Percentiles rank a stretch among this genome's conserved stretches.
Conservation (phyloP, 2,888 invertebrate genomes). For the Doris montereyensis region DNA sequence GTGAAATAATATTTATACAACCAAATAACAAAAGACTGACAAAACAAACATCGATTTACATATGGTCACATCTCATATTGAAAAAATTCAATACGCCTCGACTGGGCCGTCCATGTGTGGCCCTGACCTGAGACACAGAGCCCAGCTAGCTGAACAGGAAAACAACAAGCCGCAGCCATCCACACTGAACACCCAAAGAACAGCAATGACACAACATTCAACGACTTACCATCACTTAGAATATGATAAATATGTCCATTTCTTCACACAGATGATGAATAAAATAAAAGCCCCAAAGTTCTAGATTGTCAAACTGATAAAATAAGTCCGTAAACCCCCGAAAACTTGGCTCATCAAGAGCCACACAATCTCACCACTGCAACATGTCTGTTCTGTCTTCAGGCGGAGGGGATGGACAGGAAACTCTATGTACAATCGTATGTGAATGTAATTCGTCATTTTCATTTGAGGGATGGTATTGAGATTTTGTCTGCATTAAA, state of each 20-base stretch:
- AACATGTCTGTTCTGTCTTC: constrained; percentile 58
- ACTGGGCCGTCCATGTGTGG: no score
- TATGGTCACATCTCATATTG: no score
- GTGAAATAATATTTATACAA: not conserved
- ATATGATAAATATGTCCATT: constrained; percentile 32
- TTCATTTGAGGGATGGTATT: no score
- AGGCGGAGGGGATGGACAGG: constrained; percentile 60
- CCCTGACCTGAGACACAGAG: constrained; percentile 28
- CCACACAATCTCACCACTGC: constrained; percentile 58
- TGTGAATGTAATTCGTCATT: constrained; percentile 42
- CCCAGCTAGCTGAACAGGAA: not conserved
- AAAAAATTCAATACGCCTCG: no score
- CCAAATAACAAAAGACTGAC: not conserved
- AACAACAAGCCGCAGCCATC: not conserved
- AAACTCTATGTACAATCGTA: constrained; percentile 51
- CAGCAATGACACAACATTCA: not conserved
- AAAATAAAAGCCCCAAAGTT: constrained; percentile 15
- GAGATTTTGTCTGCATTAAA: no score
- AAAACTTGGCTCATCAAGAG: constrained; percentile 62
- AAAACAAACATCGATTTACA: not conserved
- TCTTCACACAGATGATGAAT: constrained; percentile 20
- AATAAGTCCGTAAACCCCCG: constrained; percentile 50
- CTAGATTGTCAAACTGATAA: constrained; percentile 22
- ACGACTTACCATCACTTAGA: constrained; percentile 30
- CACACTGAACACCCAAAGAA: not conserved